A percentile compares a stretch with the other conserved stretches of the same genome.
These are phyloP conservation scores for Frankliniella fusca DNA, from an alignment of 2,888 invertebrate species.

Conservation along the genomic window DNA sequence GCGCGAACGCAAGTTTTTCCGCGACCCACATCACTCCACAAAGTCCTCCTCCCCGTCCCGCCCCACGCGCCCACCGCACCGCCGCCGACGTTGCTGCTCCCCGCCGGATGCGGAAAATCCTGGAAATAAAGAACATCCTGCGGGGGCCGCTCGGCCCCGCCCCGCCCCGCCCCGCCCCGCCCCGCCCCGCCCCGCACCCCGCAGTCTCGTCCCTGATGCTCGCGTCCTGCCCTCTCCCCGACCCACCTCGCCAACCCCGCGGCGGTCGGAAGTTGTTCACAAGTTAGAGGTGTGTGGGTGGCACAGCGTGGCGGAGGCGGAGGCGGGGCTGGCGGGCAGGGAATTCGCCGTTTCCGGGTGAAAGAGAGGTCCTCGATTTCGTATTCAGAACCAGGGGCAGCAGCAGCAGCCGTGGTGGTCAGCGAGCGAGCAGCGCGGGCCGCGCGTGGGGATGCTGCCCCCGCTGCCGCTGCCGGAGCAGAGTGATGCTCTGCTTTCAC, in stretches of 20 bases:
- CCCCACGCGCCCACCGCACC: too few relatives aligned
- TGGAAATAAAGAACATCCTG: constrained; percentile 18
- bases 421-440: neutral
- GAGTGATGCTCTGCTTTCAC: constrained; percentile 22
- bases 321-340: neutral
- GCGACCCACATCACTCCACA: too few relatives aligned
- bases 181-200: too few relatives aligned
- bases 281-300: neutral
- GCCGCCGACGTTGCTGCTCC: neutral
- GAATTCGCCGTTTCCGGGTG: constrained; percentile 14
- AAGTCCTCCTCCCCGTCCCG: too few relatives aligned
- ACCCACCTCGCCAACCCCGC: neutral
- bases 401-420: neutral
- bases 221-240: neutral
- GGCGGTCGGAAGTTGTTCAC: constrained; percentile 17
- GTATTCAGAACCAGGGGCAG: constrained; percentile 6
- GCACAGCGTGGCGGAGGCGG: neutral
- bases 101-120: constrained; percentile 15
- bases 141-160: neutral
- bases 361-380: constrained; percentile 17
- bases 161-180: too few relatives aligned
- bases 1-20: too few relatives aligned
- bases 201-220: neutral
- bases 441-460: neutral
- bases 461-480: neutral